phyloP scores from a whole-genome alignment of 2,113 vertebrate genomes.

The Origma solitaria region DNA sequence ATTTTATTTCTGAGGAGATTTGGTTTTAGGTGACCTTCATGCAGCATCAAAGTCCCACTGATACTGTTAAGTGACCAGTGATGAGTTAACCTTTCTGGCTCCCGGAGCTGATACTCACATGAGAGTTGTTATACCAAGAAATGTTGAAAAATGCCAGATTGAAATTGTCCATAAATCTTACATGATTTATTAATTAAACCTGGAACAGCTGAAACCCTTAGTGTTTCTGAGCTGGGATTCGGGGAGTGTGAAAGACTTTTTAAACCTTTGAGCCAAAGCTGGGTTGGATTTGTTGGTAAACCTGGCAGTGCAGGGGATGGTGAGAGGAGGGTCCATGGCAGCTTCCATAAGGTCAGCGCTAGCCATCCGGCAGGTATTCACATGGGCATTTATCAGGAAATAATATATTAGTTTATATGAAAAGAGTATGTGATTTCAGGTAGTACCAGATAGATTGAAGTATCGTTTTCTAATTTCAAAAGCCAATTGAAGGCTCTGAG shows the following conservation, averaged over 20 bases:
- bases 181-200: background rate
- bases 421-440: background rate
- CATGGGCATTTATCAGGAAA: background rate
- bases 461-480: background rate
- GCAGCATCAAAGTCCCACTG: background rate
- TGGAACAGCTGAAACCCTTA: background rate
- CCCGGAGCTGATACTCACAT: accelerated
- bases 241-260: background rate
- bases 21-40: background rate
- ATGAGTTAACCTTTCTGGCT: background rate
- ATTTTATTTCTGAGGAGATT: background rate
- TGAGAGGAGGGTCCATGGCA: no score
- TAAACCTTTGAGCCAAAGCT: background rate
- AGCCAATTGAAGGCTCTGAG: background rate
- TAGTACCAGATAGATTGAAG: background rate
- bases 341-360: background rate
- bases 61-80: background rate
- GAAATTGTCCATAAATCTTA: background rate
- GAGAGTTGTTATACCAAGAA: background rate
- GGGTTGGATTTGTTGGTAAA: background rate
- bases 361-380: accelerated
- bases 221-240: background rate
- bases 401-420: background rate
- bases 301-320: accelerated
- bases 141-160: background rate